Percentiles rank a stretch among this genome's conserved stretches.
Conservation (phyloP, 30 jellyfish, hydroid and myxozoan species). For the Chironex yamaguchii region DNA sequence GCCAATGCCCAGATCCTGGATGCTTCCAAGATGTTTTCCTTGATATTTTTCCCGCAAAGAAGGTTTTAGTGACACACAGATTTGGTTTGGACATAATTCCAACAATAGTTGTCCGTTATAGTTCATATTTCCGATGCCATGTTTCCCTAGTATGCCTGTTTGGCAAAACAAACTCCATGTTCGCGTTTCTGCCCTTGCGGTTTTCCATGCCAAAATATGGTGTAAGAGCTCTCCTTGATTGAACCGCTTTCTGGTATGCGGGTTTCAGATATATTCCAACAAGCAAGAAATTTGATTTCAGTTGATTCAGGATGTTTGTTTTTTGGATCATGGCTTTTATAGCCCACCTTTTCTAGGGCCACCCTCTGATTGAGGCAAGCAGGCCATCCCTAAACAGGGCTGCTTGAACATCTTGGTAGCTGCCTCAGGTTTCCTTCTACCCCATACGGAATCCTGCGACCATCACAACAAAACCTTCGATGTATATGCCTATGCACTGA, state of each 20-base stretch:
- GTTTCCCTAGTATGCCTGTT: constrained; percentile 5
- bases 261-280: constrained; percentile 44
- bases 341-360: constrained; percentile 33
- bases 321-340: constrained; percentile 19
- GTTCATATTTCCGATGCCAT: constrained; percentile 26
- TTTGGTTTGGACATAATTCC: constrained; percentile 16
- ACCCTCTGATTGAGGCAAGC: background rate
- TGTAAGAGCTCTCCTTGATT: background rate
- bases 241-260: constrained; percentile 19
- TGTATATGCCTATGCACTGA: constrained; percentile 21
- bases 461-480: constrained; percentile 34
- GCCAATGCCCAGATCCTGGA: constrained; percentile 43
- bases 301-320: background rate
- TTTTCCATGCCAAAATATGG: constrained; percentile 52
- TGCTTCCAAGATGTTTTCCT: constrained; percentile 43
- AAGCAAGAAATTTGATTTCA: constrained; percentile 3
- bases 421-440: constrained; percentile 12
- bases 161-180: constrained; percentile 57
- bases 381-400: constrained; percentile 34
- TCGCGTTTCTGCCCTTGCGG: constrained; percentile 11
- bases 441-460: background rate
- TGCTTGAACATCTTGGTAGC: constrained; percentile 11
- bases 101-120: constrained; percentile 32
- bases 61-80: constrained; percentile 28
- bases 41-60: background rate